Evolutionary conservation across 2,888 invertebrate species (phyloP), one percentile per base, ranked within the genome.

Genomic region (Tridacna gigas): DNA sequence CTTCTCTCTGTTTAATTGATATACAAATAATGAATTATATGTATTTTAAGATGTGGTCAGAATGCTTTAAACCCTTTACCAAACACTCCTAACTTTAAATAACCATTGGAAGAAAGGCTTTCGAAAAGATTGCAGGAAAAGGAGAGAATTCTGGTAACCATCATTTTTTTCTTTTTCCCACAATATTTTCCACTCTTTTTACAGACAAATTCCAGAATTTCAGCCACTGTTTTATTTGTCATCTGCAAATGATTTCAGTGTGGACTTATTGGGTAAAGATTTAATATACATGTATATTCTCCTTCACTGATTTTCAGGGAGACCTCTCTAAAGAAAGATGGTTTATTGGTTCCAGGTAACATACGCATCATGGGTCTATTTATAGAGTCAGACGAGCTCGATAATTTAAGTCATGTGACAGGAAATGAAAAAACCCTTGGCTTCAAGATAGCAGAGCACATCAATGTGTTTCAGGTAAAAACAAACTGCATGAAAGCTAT

Each of bases 391-490:
- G 85, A 86, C 22, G 87, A 90, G 9, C 89, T 94, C 37, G 86
- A 89, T 47, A 73, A 83, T 20, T 86, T 90, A 71, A 93, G 91
- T 79, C 83, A 87, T 73, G 91, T 94, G 56, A 83, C 89, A 67
- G 88, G 86, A 48, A 90, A 92, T 81, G 90, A 91, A 0, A 88
- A 86, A 37, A 93, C 93, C 4, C 86, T 92, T 9, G 93, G 92
- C 0, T 92, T 90, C 69, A 84, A 88, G 56, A 91, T 94, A 37
- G 91, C 93, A 0, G 87, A 91, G 45, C 91, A 89, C 79, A 93
- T 94, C 63, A 94, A 94, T 77, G 88, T 91, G 45, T 94, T 91
- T 77, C 91, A 94, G 92, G 94, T 94, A 80, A 48, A 20, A 20
- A 56, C 56, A 5, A 20, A 56, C 5, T 56, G 11, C n/a, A n/a